Evolutionary conservation across 2,888 invertebrate species (phyloP).

Genomic region (Volucella inanis): DNA sequence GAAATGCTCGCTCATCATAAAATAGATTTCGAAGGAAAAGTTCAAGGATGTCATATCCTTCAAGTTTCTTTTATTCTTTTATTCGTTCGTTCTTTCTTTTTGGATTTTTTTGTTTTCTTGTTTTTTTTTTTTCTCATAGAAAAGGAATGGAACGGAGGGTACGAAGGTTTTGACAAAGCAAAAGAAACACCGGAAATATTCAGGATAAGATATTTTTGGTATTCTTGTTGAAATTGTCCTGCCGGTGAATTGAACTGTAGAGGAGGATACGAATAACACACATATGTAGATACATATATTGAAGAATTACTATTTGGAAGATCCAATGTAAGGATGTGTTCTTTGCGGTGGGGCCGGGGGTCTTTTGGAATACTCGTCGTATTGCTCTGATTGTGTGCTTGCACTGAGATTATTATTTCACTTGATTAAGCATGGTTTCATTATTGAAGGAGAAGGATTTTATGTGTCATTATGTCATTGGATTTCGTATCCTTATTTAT

Average conservation of each 20-base stretch:
- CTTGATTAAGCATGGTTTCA: conserved; percentile 57
- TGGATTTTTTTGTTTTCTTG: not conserved
- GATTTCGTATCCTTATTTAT: conserved; percentile 55
- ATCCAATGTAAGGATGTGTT: not conserved
- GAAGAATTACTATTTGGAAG: conserved; percentile 41
- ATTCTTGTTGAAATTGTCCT: conserved; percentile 35
- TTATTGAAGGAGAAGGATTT: conserved; percentile 43
- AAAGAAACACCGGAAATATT: conserved; percentile 25
- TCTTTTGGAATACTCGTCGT: not conserved
- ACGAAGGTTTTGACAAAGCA: not conserved
- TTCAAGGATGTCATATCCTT: conserved; percentile 55
- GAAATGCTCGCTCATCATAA: conserved; percentile 66
- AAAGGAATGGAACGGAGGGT: not conserved
- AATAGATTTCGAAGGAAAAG: conserved; percentile 38
- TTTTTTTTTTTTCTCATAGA: not conserved
- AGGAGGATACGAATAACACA: not conserved
- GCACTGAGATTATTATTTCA: conserved; percentile 49
- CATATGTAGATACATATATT: too few species aligned
- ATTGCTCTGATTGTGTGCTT: not conserved
- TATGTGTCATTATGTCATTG: conserved; percentile 72
- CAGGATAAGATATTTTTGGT: conserved; percentile 38
- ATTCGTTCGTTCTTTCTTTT: too few species aligned
- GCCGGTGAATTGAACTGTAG: conserved; percentile 6
- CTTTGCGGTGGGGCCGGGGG: not conserved
- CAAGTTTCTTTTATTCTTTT: not conserved